phyloP scores from a whole-genome alignment of 1,140 invertebrate genomes.

The Chlorops oryzae region DNA sequence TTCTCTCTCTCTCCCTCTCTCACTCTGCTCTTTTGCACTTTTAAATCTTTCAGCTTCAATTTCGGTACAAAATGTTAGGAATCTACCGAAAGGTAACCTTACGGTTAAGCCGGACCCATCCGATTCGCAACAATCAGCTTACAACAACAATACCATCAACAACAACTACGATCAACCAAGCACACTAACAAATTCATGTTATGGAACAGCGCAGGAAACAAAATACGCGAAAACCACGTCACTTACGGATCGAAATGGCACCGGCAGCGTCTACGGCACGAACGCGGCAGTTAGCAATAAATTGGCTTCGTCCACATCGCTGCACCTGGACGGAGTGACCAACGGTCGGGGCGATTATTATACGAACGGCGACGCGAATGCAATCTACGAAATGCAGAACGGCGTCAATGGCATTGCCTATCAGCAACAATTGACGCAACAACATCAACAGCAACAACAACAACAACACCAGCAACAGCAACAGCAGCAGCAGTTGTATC shows the following conservation, averaged over 20 bases:
- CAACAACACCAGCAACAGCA: constrained; percentile 23
- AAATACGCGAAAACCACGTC: constrained; percentile 43
- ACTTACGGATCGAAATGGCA: constrained; percentile 32
- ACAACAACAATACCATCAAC: constrained; percentile 14
- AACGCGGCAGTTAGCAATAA: background rate
- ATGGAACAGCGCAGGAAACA: constrained; percentile 34
- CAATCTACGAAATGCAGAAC: background rate
- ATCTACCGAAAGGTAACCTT: constrained; percentile 41
- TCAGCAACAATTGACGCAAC: constrained; percentile 4
- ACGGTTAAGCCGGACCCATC: constrained; percentile 44
- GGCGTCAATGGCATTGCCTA: too few relatives aligned
- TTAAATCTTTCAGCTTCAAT: constrained; percentile 42
- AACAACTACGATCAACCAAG: constrained; percentile 25
- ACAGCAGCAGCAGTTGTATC: constrained; percentile 24
- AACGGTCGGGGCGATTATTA: constrained; percentile 10
- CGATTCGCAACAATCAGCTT: constrained; percentile 22
- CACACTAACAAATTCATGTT: constrained; percentile 26
- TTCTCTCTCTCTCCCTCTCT: constrained; percentile 3
- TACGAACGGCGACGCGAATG: background rate
- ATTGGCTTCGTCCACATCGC: constrained; percentile 31
- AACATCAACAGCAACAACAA: constrained; percentile 3
- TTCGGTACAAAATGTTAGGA: constrained; percentile 44
- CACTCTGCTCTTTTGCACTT: too few relatives aligned
- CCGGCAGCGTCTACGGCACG: constrained; percentile 3
- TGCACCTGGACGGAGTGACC: constrained; percentile 8